Percentiles rank a stretch among this genome's conserved stretches.
These are phyloP conservation scores for Musca domestica DNA, from an alignment of 1,140 invertebrate species.

Conservation along the genomic window DNA sequence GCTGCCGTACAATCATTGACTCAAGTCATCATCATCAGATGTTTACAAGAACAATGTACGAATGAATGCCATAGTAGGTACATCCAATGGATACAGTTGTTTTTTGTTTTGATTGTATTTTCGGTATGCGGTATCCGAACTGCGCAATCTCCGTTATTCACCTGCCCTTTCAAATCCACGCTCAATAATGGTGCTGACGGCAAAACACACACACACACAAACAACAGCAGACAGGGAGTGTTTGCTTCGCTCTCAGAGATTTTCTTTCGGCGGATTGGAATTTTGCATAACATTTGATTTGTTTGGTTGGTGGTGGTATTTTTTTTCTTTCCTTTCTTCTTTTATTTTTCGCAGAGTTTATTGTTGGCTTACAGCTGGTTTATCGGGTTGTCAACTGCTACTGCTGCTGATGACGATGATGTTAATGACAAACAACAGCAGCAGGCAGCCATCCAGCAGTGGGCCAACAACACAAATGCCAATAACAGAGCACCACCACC, in stretches of 20 bases:
- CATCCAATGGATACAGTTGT: too few species aligned
- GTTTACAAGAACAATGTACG: too few species aligned
- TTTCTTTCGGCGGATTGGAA: not conserved
- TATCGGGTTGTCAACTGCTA: conserved; percentile 12
- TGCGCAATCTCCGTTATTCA: conserved; percentile 19
- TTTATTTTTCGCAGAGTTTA: not conserved
- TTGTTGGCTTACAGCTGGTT: conserved; percentile 13
- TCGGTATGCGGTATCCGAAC: conserved; percentile 13
- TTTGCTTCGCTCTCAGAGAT: not conserved
- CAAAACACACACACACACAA: too few species aligned
- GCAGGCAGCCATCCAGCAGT: not conserved
- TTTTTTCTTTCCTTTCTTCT: not conserved
- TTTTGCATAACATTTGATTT: not conserved
- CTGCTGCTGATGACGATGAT: not conserved
- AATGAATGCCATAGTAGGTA: too few species aligned
- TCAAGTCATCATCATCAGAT: too few species aligned
- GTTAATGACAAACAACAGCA: conserved; percentile 2
- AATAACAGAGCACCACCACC: not conserved
- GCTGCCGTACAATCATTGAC: too few species aligned
- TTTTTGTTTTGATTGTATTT: too few species aligned
- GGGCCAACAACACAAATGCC: not conserved
- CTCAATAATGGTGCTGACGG: not conserved
- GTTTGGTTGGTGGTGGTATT: not conserved
- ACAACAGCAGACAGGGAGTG: too few species aligned
- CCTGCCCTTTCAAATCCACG: too few species aligned